These are phyloP conservation scores for Cinclus mexicanus DNA, from an alignment of 2,113 vertebrate species.

Conservation along the genomic window DNA sequence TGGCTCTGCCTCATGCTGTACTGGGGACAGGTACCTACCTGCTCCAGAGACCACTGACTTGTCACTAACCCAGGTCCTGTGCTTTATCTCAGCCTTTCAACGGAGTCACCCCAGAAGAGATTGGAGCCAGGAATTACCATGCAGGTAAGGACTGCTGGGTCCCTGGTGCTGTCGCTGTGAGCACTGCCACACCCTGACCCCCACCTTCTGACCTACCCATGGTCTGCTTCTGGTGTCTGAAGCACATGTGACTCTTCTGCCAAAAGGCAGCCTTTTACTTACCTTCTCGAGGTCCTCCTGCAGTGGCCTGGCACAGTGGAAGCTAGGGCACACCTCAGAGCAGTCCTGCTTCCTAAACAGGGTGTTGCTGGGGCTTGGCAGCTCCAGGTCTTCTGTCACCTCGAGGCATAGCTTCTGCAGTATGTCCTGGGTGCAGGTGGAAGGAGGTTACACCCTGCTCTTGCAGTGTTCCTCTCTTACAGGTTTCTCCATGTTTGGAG, in stretches of 20 bases:
- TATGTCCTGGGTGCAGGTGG: not conserved
- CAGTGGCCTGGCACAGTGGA: fast-evolving
- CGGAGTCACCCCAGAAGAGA: conserved; percentile 87
- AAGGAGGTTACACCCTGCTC: not conserved
- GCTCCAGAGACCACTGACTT: not conserved
- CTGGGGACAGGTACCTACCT: not conserved
- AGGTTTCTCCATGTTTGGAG: conserved; percentile 99
- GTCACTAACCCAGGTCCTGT: not conserved
- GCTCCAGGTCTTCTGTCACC: not conserved
- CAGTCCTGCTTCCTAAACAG: not conserved
- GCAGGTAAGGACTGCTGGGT: conserved; percentile 78
- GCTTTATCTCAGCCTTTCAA: conserved; percentile 79
- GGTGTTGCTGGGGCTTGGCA: not conserved
- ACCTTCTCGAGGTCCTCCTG: not conserved
- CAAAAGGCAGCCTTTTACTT: not conserved
- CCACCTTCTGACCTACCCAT: fast-evolving
- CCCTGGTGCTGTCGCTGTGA: not conserved
- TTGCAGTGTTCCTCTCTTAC: not conserved
- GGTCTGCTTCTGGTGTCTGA: not conserved
- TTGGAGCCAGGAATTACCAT: conserved; percentile 91
- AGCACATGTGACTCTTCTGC: not conserved
- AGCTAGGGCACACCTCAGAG: fast-evolving
- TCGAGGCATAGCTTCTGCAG: not conserved
- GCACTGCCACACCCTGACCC: not conserved
- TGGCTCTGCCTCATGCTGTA: not conserved